Conservation (phyloP, 2,797 vertebrate species). For the Podargus strigoides region DNA sequence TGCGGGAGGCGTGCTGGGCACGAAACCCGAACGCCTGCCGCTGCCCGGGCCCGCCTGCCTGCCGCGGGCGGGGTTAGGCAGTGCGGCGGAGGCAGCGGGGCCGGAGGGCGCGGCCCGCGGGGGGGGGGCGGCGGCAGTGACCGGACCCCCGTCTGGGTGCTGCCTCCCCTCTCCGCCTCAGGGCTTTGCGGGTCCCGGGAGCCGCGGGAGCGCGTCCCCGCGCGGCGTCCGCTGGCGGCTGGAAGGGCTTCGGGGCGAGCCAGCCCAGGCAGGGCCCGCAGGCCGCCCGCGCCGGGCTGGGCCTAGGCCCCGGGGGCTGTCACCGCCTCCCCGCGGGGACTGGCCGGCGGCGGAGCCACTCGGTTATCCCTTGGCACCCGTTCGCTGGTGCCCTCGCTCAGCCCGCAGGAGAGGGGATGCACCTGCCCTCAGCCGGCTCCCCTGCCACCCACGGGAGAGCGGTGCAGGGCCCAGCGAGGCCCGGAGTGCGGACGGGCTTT, state of each 20-base stretch:
- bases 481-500: fast-evolving
- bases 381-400: fast-evolving
- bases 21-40: not conserved
- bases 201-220: not conserved
- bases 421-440: not conserved
- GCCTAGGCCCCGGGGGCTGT: not conserved
- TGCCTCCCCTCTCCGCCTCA: too few species aligned
- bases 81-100: not conserved
- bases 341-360: not conserved
- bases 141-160: not conserved
- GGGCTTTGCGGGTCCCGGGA: too few species aligned
- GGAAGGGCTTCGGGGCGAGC: not conserved
- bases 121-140: not conserved
- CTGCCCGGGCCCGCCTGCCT: not conserved
- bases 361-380: fast-evolving
- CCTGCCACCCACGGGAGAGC: fast-evolving
- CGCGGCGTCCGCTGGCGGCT: not conserved
- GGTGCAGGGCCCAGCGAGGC: not conserved
- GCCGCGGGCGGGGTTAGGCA: not conserved
- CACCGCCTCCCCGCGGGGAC: not conserved
- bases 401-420: not conserved
- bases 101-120: not conserved
- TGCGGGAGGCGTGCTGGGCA: not conserved
- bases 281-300: too few species aligned
- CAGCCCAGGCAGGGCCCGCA: not conserved